These are phyloP conservation scores for Caranx ignobilis DNA, from an alignment of 2,113 vertebrate genomes.

Conservation along the genomic window DNA sequence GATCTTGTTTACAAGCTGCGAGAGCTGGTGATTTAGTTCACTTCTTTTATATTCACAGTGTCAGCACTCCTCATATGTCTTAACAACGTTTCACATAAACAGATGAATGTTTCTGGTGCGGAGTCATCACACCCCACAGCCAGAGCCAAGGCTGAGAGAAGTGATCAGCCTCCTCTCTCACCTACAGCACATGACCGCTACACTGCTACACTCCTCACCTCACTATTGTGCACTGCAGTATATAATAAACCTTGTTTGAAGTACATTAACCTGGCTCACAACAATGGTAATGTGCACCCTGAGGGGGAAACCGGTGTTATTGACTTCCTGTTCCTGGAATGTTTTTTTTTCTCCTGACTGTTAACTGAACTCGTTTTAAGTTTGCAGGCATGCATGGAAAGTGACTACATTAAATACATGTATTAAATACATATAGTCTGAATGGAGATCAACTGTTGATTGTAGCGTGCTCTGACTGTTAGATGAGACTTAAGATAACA, in stretches of 20 bases:
- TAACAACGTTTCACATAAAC: not conserved
- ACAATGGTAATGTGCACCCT: slow-evolving; percentile 82
- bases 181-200: slow-evolving; percentile 44
- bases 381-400: slow-evolving; percentile 71
- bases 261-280: slow-evolving; percentile 85
- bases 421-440: slow-evolving; percentile 28
- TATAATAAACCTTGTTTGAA: slow-evolving; percentile 86
- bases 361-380: slow-evolving; percentile 76
- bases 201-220: slow-evolving; percentile 62
- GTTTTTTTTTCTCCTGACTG: slow-evolving; percentile 76
- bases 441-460: slow-evolving; percentile 32
- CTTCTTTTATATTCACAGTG: not conserved
- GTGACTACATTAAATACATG: slow-evolving; percentile 45
- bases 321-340: slow-evolving; percentile 81
- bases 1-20: not conserved
- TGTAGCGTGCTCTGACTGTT: not conserved
- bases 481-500: slow-evolving; percentile 11
- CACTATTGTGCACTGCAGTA: slow-evolving; percentile 72
- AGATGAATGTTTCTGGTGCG: not conserved
- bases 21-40: not conserved
- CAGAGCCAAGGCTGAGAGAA: slow-evolving; percentile 31
- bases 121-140: slow-evolving; percentile 19
- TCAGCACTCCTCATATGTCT: not conserved
- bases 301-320: slow-evolving; percentile 78
- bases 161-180: slow-evolving; percentile 44